Conservation (phyloP, 2,888 invertebrate genomes). For the Himalopsyche kuldschensis region DNA sequence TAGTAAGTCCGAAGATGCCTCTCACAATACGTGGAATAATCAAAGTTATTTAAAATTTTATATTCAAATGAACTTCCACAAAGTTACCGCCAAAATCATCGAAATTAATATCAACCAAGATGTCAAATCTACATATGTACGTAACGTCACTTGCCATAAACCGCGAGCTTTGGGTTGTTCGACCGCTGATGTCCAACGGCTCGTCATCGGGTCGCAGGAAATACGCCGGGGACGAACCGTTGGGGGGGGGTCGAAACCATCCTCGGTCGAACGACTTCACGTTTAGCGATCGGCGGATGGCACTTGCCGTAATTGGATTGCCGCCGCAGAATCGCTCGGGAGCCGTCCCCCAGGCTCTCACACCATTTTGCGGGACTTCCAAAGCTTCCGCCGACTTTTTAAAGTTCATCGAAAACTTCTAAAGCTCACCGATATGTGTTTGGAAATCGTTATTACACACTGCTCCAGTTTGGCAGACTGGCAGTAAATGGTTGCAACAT, state of each 20-base stretch:
- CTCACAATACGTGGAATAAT: too few relatives aligned
- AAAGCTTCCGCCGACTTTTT: background rate
- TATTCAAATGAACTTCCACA: too few relatives aligned
- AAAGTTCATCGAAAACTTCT: background rate
- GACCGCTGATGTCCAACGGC: background rate
- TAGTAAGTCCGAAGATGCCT: too few relatives aligned
- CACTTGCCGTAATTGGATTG: constrained; percentile 38
- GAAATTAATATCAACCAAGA: too few relatives aligned
- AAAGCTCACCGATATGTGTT: too few relatives aligned
- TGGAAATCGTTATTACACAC: too few relatives aligned
- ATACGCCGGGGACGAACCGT: background rate
- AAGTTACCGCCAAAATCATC: too few relatives aligned
- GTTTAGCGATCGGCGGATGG: constrained; percentile 29
- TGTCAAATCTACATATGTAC: too few relatives aligned
- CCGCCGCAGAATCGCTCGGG: constrained; percentile 28
- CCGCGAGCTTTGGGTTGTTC: background rate
- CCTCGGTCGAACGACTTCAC: background rate
- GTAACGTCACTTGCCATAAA: too few relatives aligned
- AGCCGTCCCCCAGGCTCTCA: background rate
- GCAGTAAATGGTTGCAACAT: too few relatives aligned
- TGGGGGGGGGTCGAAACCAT: background rate
- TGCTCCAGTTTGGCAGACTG: too few relatives aligned
- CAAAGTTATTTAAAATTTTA: too few relatives aligned
- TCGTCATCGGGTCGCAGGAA: background rate
- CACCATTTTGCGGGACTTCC: background rate